phyloP scores from a whole-genome alignment of 2,113 vertebrate species.

The Theristicus caerulescens region DNA sequence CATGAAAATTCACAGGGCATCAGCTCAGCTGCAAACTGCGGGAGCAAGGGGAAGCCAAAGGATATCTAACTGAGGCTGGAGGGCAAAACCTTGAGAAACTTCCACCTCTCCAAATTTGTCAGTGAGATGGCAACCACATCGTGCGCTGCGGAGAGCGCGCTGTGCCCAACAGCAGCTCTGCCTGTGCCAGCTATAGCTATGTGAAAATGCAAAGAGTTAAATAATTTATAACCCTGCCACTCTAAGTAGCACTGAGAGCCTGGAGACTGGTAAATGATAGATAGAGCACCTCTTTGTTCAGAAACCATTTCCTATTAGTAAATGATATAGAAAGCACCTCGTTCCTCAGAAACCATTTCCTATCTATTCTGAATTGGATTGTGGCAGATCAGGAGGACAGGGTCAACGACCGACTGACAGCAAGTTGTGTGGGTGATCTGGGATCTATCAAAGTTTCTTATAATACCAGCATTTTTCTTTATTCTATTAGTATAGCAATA shows the following conservation, averaged over 20 bases:
- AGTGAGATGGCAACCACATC: not conserved
- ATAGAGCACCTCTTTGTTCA: not conserved
- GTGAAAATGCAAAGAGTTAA: not conserved
- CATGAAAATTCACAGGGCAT: not conserved
- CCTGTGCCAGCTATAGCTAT: not conserved
- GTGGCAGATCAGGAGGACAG: not conserved
- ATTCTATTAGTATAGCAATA: not conserved
- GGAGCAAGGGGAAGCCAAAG: not conserved
- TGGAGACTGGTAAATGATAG: not conserved
- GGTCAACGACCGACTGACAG: not conserved
- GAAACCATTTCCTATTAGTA: not conserved
- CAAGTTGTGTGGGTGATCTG: not conserved
- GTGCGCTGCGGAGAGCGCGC: accelerated
- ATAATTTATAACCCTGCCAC: not conserved
- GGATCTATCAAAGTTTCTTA: not conserved
- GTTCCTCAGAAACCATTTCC: not conserved
- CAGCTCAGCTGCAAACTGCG: not conserved
- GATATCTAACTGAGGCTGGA: not conserved
- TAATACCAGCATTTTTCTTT: not conserved
- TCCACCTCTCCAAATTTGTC: not conserved
- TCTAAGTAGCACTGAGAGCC: not conserved
- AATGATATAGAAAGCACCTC: not conserved
- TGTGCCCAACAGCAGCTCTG: not conserved
- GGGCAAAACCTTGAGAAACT: not conserved
- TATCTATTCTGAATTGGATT: not conserved